Evolutionary conservation across 2,113 vertebrate genomes (phyloP), one percentile per base, ranked within the genome.

Genomic region (Rhegmatorhina hoffmannsi): DNA sequence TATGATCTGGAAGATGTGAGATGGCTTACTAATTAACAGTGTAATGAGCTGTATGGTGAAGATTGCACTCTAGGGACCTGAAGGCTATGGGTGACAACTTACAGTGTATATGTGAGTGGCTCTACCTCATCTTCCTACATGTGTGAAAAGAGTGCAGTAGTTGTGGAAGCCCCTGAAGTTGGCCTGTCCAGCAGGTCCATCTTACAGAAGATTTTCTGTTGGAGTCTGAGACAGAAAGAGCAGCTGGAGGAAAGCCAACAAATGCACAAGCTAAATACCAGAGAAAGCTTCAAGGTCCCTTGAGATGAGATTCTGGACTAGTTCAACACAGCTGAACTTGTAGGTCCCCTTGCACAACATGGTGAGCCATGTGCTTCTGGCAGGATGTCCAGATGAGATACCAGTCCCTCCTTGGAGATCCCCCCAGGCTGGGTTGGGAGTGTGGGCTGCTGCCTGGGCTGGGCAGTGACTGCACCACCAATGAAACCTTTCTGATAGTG

Each of bases 21-120:
- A 40, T 21, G 46, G 76, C n/a, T 90, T 77, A n/a, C 64, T 92
- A 73, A 94, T 95, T 89, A 92, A 40, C 58, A 77, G 53, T 44
- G 50, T 77, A 73, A 83, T 55, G 86, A 94, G 72, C 79, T 88
- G 34, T 60, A 47, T 4, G 11, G 46, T 69, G 63, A 74, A 74
- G 59, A 60, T 66, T 34, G 63, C 1, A 1, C 49, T 83, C n/a
- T 15, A 52, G 63, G 70, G 49, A 68, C 58, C 70, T 5, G 13
- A 75, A 68, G 52, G 47, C 89, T 73, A 13, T 86, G 67, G 59
- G 72, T 69, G 59, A 67, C 64, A 64, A 31, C 1, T 73, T 77
- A 24, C 9, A 73, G 53, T 56, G 16, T 36, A 9, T n/a, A 16
- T 79, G 21, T 49, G 79, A 69, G 58, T 52, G 28, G 16, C 20